Evolutionary conservation across 2,797 vertebrate species (phyloP), one percentile per base, ranked within the genome.

Genomic region (Eupleurogrammus muticus): DNA sequence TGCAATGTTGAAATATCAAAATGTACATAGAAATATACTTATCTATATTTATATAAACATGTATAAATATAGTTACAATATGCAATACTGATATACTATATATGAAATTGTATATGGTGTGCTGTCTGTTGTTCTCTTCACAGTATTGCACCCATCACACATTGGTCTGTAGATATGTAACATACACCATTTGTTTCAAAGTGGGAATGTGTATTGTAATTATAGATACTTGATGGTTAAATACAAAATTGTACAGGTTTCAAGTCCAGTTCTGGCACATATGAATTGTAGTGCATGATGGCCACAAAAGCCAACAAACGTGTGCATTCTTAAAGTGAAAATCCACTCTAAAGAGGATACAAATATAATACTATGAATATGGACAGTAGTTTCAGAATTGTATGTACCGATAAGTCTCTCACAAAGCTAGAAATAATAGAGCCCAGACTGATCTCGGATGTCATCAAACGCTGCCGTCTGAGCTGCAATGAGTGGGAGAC

Each of bases 81-180:
- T 92, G 89, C 90, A 91, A 90, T 92, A 88, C 89, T 89, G 89
- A 89, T 91, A 90, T 91, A 82, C 82, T 91, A 85, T 89, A 88
- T 83, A 86, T 86, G 87, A 90, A 83, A 89, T 92, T 88, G 90
- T 91, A 90, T 86, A 89, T 85, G 87, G 84, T 79, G 90, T 89
- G 89, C 90, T 86, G 85, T 89, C 85, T 84, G 85, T 89, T 78
- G 80, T 87, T 80, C 86, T 90, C 82, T 79, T 86, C 84, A 84
- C 90, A 86, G 87, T 90, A 87, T 90, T 92, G 87, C 89, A 92
- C 83, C 89, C 81, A 85, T 91, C 88, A 90, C 84, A 84, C 81
- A 82, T 91, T 52, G 80, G 86, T 91, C 87, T 94, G 93, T 95
- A 94, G 93, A 95, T 95, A 95, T 94, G 93, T 94, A 94, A 93